phyloP scores from a whole-genome alignment of 2,888 invertebrate species.

The Zaprionus obscuricornis region DNA sequence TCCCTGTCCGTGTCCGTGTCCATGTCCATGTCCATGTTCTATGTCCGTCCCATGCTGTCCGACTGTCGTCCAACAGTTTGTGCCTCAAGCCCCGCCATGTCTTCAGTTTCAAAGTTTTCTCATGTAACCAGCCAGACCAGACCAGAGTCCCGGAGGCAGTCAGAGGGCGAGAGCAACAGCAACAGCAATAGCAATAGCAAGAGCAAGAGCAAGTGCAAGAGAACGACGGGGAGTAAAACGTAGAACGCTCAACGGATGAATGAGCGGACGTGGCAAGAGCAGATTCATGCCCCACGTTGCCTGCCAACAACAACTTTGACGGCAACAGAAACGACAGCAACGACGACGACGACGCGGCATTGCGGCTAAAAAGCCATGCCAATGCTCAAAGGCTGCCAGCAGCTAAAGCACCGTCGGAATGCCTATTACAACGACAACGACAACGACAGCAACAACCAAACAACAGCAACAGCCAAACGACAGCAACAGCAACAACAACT shows the following conservation, averaged over 20 bases:
- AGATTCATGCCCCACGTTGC: constrained; percentile 46
- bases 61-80: constrained; percentile 47
- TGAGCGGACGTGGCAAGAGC: constrained; percentile 66
- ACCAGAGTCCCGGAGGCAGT: neutral
- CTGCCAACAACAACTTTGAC: constrained; percentile 37
- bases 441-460: constrained; percentile 5
- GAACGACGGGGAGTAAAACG: constrained; percentile 36
- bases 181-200: too few species aligned
- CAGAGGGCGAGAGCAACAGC: constrained; percentile 1
- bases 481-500: constrained; percentile 43
- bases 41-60: constrained; percentile 58
- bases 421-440: constrained; percentile 56
- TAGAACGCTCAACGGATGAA: constrained; percentile 59
- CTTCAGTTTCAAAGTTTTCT: constrained; percentile 79
- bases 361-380: constrained; percentile 75
- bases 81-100: constrained; percentile 65
- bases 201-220: constrained; percentile 4
- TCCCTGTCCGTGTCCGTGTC: constrained; percentile 38
- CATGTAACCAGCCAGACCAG: constrained; percentile 67
- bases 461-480: constrained; percentile 33
- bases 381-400: constrained; percentile 66
- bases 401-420: constrained; percentile 60
- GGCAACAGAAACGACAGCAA: constrained; percentile 13
- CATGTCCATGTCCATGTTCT: constrained; percentile 34
- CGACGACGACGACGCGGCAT: constrained; percentile 67